Evolutionary conservation across 2,113 vertebrate species (phyloP).

Genomic region (Perccottus glenii): DNA sequence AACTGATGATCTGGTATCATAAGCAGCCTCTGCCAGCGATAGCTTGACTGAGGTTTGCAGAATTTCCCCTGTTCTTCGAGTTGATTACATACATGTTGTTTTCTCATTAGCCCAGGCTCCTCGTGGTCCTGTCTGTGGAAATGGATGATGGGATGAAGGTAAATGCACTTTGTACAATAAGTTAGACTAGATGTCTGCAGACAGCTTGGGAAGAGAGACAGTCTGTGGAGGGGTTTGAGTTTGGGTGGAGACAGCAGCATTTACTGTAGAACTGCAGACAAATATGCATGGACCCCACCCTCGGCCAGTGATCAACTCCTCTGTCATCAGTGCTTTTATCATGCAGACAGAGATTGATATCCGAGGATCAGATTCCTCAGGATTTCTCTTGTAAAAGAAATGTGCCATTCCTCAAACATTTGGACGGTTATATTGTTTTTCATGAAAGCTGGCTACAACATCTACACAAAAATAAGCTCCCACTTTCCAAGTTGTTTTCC

Average conservation of each 20-base stretch:
- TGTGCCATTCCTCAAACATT: conserved; percentile 65
- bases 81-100: conserved; percentile 70
- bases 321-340: conserved; percentile 78
- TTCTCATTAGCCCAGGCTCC: conserved; percentile 65
- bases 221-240: conserved; percentile 70
- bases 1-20: conserved; percentile 47
- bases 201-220: conserved; percentile 67
- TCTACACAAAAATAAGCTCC: conserved; percentile 47
- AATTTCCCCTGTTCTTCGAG: conserved; percentile 49
- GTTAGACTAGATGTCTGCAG: conserved; percentile 64
- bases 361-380: conserved; percentile 64
- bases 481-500: conserved; percentile 39
- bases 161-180: conserved; percentile 40
- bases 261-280: conserved; percentile 79
- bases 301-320: conserved; percentile 71
- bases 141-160: conserved; percentile 64
- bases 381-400: conserved; percentile 63
- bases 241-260: conserved; percentile 78
- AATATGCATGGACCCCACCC: conserved; percentile 76
- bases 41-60: conserved; percentile 61
- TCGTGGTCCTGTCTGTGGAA: conserved; percentile 57
- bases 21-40: conserved; percentile 47
- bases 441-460: conserved; percentile 50
- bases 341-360: conserved; percentile 75
- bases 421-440: conserved; percentile 64